These are phyloP conservation scores for Equus quagga DNA, from an alignment of 2,113 vertebrate species.

Conservation along the genomic window DNA sequence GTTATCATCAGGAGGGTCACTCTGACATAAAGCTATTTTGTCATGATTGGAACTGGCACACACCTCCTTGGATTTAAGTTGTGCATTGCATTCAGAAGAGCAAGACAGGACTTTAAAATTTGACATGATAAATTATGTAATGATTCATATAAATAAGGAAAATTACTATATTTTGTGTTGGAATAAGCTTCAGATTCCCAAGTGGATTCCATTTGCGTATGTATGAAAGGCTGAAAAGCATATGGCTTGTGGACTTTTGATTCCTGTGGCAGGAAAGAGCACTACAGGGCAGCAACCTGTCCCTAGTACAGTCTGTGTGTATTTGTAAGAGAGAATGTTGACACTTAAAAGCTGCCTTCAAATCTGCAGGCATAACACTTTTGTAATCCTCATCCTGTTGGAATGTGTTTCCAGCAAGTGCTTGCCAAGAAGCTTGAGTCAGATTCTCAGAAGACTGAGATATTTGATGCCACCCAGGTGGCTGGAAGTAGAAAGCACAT, in stretches of 20 bases:
- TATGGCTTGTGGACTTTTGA: not conserved
- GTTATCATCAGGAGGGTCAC: not conserved
- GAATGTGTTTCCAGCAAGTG: not conserved
- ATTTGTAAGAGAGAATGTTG: not conserved
- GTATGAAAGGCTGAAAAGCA: not conserved
- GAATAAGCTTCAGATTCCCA: not conserved
- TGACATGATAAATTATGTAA: not conserved
- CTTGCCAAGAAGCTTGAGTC: not conserved
- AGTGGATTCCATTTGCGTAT: not conserved
- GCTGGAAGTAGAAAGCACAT: not conserved
- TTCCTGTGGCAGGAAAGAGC: not conserved
- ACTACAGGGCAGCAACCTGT: not conserved
- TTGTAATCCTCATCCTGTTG: not conserved
- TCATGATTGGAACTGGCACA: not conserved
- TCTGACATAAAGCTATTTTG: not conserved
- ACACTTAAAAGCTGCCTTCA: not conserved
- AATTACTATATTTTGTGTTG: not conserved
- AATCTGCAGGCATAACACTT: not conserved
- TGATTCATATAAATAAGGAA: not conserved
- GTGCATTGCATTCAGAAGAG: not conserved
- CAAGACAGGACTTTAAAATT: not conserved
- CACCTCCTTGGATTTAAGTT: not conserved
- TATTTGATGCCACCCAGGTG: conserved; percentile 14
- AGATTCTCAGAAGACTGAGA: conserved; percentile 2
- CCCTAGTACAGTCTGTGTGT: not conserved